Evolutionary conservation across 2,888 invertebrate species (phyloP).

Genomic region (Eutolmus rufibarbis): DNA sequence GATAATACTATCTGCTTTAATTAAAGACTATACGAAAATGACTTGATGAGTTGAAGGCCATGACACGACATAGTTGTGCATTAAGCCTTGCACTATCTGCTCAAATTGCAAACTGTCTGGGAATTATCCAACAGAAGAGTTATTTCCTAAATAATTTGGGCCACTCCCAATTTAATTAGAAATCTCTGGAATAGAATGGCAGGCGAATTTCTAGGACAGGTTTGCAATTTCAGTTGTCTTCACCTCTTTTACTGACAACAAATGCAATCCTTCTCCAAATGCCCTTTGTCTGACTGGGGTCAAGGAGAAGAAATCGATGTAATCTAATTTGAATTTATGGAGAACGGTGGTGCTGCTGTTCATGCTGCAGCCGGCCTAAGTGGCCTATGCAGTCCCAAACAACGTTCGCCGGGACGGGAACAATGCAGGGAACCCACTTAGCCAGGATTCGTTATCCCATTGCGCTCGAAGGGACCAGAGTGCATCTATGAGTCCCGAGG

Average conservation of each 20-base stretch:
- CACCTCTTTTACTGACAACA: neutral
- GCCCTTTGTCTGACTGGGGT: constrained; percentile 5
- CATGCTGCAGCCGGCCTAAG: neutral
- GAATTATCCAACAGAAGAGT: neutral
- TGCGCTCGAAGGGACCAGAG: neutral
- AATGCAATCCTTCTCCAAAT: neutral
- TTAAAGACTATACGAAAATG: neutral
- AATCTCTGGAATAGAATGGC: constrained; percentile 1
- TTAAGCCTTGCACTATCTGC: neutral
- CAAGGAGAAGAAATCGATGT: constrained; percentile 39
- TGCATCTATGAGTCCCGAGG: constrained; percentile 11
- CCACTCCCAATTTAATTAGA: constrained; percentile 20
- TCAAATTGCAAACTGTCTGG: neutral
- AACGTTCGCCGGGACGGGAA: neutral
- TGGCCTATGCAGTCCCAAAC: neutral
- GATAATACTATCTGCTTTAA: neutral
- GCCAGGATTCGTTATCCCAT: constrained; percentile 19
- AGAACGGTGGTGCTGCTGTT: neutral
- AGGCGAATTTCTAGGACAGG: neutral
- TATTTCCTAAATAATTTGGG: neutral
- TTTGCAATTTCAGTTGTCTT: constrained; percentile 32
- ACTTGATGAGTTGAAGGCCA: neutral
- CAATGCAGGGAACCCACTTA: constrained; percentile 19
- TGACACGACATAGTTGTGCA: neutral
- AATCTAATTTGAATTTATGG: constrained; percentile 39